Percentiles rank a stretch among this genome's conserved stretches.
phyloP scores from a whole-genome alignment of 1,140 invertebrate species.

The Stegodyphus dumicola region DNA sequence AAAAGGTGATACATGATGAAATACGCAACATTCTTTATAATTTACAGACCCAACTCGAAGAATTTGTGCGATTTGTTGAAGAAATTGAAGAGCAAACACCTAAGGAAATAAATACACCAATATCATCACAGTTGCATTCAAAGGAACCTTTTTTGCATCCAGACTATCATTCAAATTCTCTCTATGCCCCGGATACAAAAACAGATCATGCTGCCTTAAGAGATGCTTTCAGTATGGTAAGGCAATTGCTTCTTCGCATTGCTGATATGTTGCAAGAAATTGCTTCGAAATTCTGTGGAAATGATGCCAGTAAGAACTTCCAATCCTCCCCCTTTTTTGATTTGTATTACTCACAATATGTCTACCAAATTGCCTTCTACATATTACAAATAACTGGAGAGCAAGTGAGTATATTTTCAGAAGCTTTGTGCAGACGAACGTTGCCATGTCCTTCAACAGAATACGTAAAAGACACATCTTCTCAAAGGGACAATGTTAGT shows the following conservation, averaged over 20 bases:
- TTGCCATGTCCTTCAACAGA: too few species aligned
- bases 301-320: background rate
- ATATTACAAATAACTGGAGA: background rate
- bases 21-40: too few species aligned
- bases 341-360: constrained; percentile 7
- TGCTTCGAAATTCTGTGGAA: background rate
- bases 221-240: constrained; percentile 17
- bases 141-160: background rate
- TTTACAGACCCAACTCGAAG: too few species aligned
- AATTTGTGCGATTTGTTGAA: background rate
- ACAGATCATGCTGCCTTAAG: background rate
- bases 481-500: too few species aligned
- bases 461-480: too few species aligned
- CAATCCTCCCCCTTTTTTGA: background rate
- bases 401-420: background rate
- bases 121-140: background rate
- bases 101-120: too few species aligned
- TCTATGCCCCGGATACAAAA: background rate
- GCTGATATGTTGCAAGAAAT: background rate
- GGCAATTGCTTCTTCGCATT: background rate
- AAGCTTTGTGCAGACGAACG: too few species aligned
- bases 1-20: too few species aligned
- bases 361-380: constrained; percentile 1
- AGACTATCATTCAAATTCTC: background rate
- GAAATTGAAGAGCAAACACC: background rate